Evolutionary conservation across 2,888 invertebrate genomes (phyloP), one percentile per base, ranked within the genome.

Genomic region (Chalcosyrphus nemorum): DNA sequence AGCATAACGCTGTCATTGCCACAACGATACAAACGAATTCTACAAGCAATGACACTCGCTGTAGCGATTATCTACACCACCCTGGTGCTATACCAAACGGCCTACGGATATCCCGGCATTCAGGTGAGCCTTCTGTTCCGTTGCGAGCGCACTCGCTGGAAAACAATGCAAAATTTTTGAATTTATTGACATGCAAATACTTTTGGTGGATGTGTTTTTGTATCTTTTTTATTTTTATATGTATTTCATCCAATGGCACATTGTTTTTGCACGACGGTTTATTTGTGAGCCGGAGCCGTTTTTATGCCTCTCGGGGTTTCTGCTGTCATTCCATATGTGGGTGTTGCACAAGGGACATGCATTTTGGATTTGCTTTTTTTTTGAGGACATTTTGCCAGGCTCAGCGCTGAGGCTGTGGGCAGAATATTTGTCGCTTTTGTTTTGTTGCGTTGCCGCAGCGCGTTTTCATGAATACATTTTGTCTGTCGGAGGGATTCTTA

Each of bases 41-140:
- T 91, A 86, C 91, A 91, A 92, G 92, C 91, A 89, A 91, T 92
- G 91, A 90, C 91, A 88, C 88, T 92, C 86, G 90, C 90, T 88
- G 89, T 92, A 77, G 90, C 91, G 86, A 88, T 91, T 63, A 90
- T 91, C 88, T 91, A 92, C 81, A 91, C 90, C 89, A 90, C 90
- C 76, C 88, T 92, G 87, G 87, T 92, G 89, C 89, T 92, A 78
- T 92, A 92, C 86, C 91, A 92, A 88, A 91, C 90, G 88, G 89
- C 91, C 88, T 90, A 91, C 89, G 91, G 91, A 90, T 91, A 91
- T 89, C 91, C 91, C 86, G 89, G 88, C 86, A 87, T 89, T 63
- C 90, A 92, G 90, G 91, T 92, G 87, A 90, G 89, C 29, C 66
- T 52, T 15, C 9, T n/a, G 5, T 2, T 7, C 9, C 2, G 19